Evolutionary conservation across 2,113 vertebrate species (phyloP), one percentile per base, ranked within the genome.

Genomic region (Casuarius casuarius): DNA sequence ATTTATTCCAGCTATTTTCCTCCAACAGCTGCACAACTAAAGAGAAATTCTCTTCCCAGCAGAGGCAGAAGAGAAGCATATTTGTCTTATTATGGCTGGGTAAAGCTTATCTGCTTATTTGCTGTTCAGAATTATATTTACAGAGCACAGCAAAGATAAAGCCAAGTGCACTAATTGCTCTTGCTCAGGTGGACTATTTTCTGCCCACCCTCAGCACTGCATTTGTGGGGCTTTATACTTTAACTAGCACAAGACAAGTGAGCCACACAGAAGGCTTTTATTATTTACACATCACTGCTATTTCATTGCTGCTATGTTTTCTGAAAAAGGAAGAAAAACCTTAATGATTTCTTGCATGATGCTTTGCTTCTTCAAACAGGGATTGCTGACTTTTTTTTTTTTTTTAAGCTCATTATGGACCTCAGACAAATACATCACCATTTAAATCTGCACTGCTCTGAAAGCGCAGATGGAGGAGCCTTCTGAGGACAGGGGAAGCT

Each of bases 111-210:
- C 95, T 79, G 74, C 84, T 79, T 54, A 31, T 91, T 91, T 89
- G 90, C 91, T 61, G 74, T 26, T 94, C 72, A 8, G 91, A 95
- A 83, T 94, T 83, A 40, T 33, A 67, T 77, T 94, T 92, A 76
- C 87, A 77, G 68, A 86, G 87, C 82, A 76, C 63, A 66, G 84
- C 84, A 84, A 87, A 91, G 81, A 58, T 87, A 87, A 79, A 95
- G 74, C 77, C 89, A 79, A 91, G 81, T 28, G 54, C 89, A 33
- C 87, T 94, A 95, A 95, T 96, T 96, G 89, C 95, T 84, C 67
- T 4, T 95, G 91, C 78, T 96, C 94, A 95, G 91, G 97, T 97
- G 82, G 87, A 94, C 35, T 84, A 49, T 74, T 74, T 72, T 74
- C 87, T 89, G 67, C 78, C 89, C 78, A 58, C 87, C 63, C 78